Base-by-base conservation (phyloP, 2,888 invertebrate genomes). In the Eledona agricola region DNA sequence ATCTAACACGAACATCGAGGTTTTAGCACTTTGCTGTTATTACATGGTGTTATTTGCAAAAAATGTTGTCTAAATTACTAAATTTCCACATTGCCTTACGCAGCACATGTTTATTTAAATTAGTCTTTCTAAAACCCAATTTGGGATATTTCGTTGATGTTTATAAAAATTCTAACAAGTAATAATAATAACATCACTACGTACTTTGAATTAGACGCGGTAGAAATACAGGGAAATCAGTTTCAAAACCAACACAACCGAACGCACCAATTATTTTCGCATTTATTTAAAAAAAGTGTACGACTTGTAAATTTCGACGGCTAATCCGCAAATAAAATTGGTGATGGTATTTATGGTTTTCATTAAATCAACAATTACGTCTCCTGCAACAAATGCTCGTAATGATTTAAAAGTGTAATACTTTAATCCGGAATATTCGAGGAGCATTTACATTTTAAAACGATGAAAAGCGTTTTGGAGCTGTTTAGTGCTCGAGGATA, bases 381-480 rank as follows among this genome's bases (percentile, higher is more conserved):
- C 38, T n/a, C 16, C 11, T 28, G 15, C 12, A 7, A 22, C 9
- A 31, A 15, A 29, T 43, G 22, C 17, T 35, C 35, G 35, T 22
- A 31, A 43, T 43, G 11, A 43, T 43, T 43, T 43, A 31, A 45
- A 45, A 45, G 23, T 34, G 32, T 45, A 34, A 32, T 34, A 25
- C 23, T 32, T 17, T 29, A 31, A 45, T 32, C 32, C 23, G 16
- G 32, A 16, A 16, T 34, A 16, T 45, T 45, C 40, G 5, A 13
- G 32, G 7, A 7, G 10, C 23, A 45, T 45, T 32, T 45, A 23
- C 32, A 45, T 45, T 23, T 45, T 34, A 45, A 45, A 32, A 23
- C 31, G 31, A 26, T 13, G 40, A 31, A 28, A 22, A 35, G 43
- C 43, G 7, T 28, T 31, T 20, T 4, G 31, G 9, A 17, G 17